phyloP scores from a whole-genome alignment of 2,888 invertebrate species.

The Cephus nigrinus region DNA sequence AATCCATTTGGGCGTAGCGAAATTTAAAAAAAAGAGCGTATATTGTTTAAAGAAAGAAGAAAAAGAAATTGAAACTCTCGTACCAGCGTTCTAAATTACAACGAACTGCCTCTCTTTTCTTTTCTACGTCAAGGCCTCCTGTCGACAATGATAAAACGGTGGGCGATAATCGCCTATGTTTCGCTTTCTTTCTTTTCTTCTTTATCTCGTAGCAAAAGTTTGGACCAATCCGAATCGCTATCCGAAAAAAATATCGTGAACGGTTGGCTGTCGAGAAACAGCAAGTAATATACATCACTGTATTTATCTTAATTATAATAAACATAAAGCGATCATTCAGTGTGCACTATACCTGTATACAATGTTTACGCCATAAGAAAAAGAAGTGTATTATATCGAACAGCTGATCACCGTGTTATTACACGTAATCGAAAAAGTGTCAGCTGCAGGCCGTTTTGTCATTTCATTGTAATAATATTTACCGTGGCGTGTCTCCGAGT shows the following conservation, averaged over 20 bases:
- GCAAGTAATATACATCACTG: constrained; percentile 11
- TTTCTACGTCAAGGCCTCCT: background rate
- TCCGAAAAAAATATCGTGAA: background rate
- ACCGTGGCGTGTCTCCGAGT: background rate
- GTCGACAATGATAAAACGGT: background rate
- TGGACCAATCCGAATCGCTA: background rate
- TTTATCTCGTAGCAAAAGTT: background rate
- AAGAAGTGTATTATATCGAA: background rate
- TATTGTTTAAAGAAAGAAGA: background rate
- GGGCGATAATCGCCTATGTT: background rate
- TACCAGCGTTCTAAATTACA: background rate
- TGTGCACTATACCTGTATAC: constrained; percentile 35
- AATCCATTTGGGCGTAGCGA: background rate
- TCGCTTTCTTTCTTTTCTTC: background rate
- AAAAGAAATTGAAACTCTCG: background rate
- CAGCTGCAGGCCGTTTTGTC: background rate
- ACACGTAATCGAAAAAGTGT: background rate
- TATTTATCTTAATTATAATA: background rate
- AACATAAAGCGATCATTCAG: background rate
- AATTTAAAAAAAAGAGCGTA: background rate
- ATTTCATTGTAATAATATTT: constrained; percentile 2
- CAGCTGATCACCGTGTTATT: background rate
- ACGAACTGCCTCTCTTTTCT: background rate
- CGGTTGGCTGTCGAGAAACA: background rate
- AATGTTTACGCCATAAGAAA: constrained; percentile 37